A percentile compares a stretch with the other conserved stretches of the same genome.
Conservation (phyloP, 1,140 invertebrate species). For the Drosophila takahashii region DNA sequence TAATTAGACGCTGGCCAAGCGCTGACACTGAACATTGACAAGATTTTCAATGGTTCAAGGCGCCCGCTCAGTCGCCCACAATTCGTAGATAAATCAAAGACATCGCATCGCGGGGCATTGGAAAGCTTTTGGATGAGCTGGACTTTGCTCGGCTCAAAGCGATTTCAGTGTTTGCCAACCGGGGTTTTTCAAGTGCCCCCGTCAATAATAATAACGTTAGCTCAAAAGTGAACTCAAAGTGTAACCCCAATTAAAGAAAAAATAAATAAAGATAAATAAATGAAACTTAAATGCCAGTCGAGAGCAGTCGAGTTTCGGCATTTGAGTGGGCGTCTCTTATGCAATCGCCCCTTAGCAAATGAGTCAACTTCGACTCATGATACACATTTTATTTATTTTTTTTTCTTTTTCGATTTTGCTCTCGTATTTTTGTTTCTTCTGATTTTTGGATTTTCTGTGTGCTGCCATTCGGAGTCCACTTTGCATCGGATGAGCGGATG, state of each 20-base stretch:
- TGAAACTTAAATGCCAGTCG: conserved; percentile 42
- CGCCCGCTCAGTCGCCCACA: conserved; percentile 33
- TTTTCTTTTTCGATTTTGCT: too few relatives aligned
- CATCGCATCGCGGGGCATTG: conserved; percentile 16
- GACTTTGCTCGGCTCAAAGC: conserved; percentile 49
- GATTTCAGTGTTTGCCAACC: conserved; percentile 29
- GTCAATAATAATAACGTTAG: conserved; percentile 42
- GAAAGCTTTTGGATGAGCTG: conserved; percentile 41
- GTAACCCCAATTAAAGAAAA: conserved; percentile 75
- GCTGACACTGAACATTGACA: conserved; percentile 58
- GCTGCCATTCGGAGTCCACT: conserved; percentile 18
- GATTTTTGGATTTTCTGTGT: conserved; percentile 15
- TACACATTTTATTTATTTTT: conserved; percentile 10
- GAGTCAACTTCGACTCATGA: conserved; percentile 31
- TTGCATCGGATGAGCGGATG: conserved; percentile 23
- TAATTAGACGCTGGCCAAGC: conserved; percentile 47
- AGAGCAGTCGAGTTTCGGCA: conserved; percentile 36
- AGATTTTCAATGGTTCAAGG: conserved; percentile 61
- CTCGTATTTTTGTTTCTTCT: not conserved
- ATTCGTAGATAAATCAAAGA: conserved; percentile 44
- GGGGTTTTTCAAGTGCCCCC: conserved; percentile 31
- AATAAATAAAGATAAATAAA: conserved; percentile 55
- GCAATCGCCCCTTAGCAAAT: conserved; percentile 38
- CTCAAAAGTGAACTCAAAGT: conserved; percentile 58
- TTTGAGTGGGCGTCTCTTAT: conserved; percentile 52